Evolutionary conservation across 1,140 invertebrate species (phyloP).

Genomic region (Vanessa atalanta): DNA sequence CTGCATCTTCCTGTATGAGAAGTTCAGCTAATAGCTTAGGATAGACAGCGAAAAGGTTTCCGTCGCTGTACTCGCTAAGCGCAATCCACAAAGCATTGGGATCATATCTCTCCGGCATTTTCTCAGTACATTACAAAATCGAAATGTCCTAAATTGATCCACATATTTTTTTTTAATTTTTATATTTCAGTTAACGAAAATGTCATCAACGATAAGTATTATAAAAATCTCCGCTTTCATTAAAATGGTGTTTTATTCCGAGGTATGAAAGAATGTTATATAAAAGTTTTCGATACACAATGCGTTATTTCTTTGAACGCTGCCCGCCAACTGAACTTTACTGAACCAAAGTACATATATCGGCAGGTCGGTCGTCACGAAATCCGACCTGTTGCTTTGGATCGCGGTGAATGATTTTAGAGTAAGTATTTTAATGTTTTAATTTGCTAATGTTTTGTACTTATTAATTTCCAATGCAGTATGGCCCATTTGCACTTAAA

Average conservation of each 20-base stretch:
- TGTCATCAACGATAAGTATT: too few relatives aligned
- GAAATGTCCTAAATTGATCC: too few relatives aligned
- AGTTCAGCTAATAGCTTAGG: constrained; percentile 75
- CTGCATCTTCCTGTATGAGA: constrained; percentile 73
- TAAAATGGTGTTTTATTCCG: too few relatives aligned
- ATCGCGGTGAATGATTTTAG: background rate
- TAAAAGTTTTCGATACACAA: constrained; percentile 1
- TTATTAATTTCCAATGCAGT: too few relatives aligned
- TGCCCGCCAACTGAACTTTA: constrained; percentile 53
- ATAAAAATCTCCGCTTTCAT: too few relatives aligned
- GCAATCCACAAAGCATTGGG: constrained; percentile 80
- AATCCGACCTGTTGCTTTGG: constrained; percentile 53
- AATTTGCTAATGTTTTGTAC: background rate
- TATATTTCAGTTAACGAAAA: too few relatives aligned
- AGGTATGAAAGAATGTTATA: background rate
- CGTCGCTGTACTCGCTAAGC: constrained; percentile 75
- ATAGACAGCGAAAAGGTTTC: constrained; percentile 79
- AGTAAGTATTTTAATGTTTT: background rate
- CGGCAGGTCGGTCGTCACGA: constrained; percentile 12
- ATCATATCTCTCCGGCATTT: constrained; percentile 63
- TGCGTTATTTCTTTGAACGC: constrained; percentile 49
- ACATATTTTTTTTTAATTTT: too few relatives aligned
- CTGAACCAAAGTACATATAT: constrained; percentile 11
- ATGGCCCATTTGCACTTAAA: too few relatives aligned
- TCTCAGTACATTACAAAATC: constrained; percentile 34